A percentile compares a stretch with the other conserved stretches of the same genome.
phyloP scores from a whole-genome alignment of 2,888 invertebrate genomes.

The Clunio marinus region DNA sequence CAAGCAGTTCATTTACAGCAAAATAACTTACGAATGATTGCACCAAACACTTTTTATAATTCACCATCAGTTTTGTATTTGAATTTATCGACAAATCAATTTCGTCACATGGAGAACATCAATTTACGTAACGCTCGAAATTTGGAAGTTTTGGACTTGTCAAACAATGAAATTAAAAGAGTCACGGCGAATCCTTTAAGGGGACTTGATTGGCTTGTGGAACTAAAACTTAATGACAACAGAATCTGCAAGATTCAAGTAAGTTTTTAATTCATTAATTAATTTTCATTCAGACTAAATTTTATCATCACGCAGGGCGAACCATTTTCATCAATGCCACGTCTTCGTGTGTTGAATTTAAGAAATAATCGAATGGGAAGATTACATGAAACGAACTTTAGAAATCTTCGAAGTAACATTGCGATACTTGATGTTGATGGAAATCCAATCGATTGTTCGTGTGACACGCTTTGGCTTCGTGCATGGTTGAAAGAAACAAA shows the following conservation, averaged over 20 bases:
- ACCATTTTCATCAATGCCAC: constrained; percentile 79
- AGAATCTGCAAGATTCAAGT: constrained; percentile 70
- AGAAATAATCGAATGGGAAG: constrained; percentile 70
- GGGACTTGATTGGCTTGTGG: constrained; percentile 80
- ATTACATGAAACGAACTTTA: constrained; percentile 69
- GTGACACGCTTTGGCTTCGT: constrained; percentile 76
- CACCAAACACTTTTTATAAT: constrained; percentile 69
- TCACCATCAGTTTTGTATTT: constrained; percentile 74
- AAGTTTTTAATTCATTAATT: constrained; percentile 33
- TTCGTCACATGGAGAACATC: constrained; percentile 68
- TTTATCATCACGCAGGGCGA: constrained; percentile 56
- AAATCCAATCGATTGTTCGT: constrained; percentile 78
- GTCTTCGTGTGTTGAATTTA: constrained; percentile 73
- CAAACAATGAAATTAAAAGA: constrained; percentile 68
- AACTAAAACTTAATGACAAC: constrained; percentile 80
- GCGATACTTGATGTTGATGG: constrained; percentile 80
- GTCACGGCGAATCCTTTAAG: constrained; percentile 66
- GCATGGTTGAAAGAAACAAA: constrained; percentile 76
- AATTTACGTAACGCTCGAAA: constrained; percentile 70
- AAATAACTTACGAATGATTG: constrained; percentile 69
- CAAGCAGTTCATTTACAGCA: constrained; percentile 69
- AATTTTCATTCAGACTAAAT: not conserved
- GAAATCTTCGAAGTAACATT: constrained; percentile 72
- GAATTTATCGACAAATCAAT: constrained; percentile 77
- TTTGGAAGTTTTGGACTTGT: constrained; percentile 79